Base-by-base conservation (phyloP, 1,140 invertebrate genomes). In the Acromyrmex heyeri region DNA sequence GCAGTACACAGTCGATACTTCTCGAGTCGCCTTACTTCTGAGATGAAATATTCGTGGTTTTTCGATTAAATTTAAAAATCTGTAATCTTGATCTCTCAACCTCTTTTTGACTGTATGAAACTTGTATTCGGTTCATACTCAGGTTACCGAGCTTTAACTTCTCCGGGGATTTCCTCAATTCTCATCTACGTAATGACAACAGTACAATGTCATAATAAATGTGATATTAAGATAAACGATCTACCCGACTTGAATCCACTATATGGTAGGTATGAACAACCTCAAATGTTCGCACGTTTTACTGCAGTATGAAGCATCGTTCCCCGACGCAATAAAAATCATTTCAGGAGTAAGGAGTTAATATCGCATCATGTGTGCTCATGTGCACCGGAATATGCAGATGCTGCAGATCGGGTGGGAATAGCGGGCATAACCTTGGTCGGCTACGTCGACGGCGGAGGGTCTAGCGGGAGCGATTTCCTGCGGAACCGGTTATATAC, bases 401-500 rank as follows among this genome's bases (percentile, higher is more conserved):
- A 92, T 93, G 92, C 90, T 92, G 88, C 93, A 82, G 87, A 91
- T 87, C 88, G 59, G 91, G 90, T 70, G 83, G 62, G 87, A 79
- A 83, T 79, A 87, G 89, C 86, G 76, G 59, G 87, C 87, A 87
- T 87, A 91, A 90, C 87, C 88, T 91, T 92, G 81, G 81, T 50
- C 76, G 79, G 18, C 27, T 70, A 72, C 64, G 85, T 72, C 85
- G 64, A 65, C 70, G 76, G 73, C 75, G 64, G 62, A 78, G 69
- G 86, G 82, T 87, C 88, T 88, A 91, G 87, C 90, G 90, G 91
- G 87, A 86, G 87, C 86, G 88, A 88, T 91, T 92, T 87, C 87
- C 86, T 90, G 91, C 90, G 90, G 79, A 92, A 92, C 91, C 92
- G 88, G 91, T 93, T 94, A 91, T 91, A 87, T 91, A 90, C 91